These are phyloP conservation scores for Holothuria glaberrima DNA, from an alignment of 35 echinoderm and acorn worm species.

Conservation along the genomic window DNA sequence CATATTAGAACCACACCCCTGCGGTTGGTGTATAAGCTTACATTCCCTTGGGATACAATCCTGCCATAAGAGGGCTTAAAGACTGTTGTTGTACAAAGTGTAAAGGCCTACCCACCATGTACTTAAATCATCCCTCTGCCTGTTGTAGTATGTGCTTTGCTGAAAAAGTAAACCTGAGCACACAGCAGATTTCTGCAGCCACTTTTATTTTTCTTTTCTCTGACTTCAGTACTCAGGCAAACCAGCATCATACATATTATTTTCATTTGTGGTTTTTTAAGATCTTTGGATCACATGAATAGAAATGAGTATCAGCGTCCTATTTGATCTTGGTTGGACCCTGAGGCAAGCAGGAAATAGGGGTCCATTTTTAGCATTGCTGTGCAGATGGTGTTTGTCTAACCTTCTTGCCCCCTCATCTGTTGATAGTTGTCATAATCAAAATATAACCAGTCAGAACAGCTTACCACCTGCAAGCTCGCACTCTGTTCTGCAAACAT, in stretches of 20 bases:
- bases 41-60: too few relatives aligned
- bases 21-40: too few relatives aligned
- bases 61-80: too few relatives aligned
- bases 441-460: neutral
- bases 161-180: too few relatives aligned
- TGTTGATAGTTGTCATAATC: conserved; percentile 40
- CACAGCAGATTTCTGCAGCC: too few relatives aligned
- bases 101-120: too few relatives aligned
- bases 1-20: too few relatives aligned
- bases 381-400: conserved; percentile 11
- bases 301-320: neutral
- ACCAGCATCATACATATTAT: conserved; percentile 16
- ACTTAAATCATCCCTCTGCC: too few relatives aligned
- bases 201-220: neutral
- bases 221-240: neutral
- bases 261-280: neutral
- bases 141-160: too few relatives aligned
- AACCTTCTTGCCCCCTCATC: conserved; percentile 20
- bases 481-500: too few relatives aligned
- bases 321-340: conserved; percentile 1
- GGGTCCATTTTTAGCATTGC: neutral
- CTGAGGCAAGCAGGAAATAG: conserved; percentile 22
- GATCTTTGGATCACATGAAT: neutral
- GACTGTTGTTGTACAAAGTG: too few relatives aligned
- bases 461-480: neutral